Evolutionary conservation across 2,888 invertebrate species (phyloP), one percentile per base, ranked within the genome.

Genomic region (Anticlea derivata): DNA sequence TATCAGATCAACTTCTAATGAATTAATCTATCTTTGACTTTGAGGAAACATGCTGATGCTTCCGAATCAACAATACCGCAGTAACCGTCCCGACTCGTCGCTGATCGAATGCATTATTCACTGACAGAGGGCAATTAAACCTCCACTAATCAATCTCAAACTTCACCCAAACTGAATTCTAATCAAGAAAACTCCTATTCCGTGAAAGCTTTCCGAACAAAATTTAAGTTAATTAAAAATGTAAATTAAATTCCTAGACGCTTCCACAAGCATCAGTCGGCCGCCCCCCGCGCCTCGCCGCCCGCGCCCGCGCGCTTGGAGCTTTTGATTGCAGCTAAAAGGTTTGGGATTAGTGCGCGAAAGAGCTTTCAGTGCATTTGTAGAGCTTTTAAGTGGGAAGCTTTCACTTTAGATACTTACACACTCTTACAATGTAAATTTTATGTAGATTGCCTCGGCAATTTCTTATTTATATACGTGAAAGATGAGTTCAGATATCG

Each of bases 291-390:
- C 44, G 7, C 29, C 38, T 43, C 46, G 50, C 49, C 66, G 59
- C 43, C 24, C 43, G 31, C 26, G 58, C 66, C 67, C 74, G 75
- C 79, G 69, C 80, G 80, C 87, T 83, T 84, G 80, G 86, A 82
- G 89, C 90, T 89, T 90, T 90, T 90, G 90, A 90, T 90, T 91
- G 90, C 91, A 90, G 90, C 91, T 91, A 91, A 91, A 91, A 91
- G 89, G 90, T 88, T 88, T 87, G 89, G 86, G 87, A 88, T 87
- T 90, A 90, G 89, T 89, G 87, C 88, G 89, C 89, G 90, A 89
- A 87, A 90, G 89, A 90, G 91, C 90, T 90, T 90, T 90, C 90
- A 88, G 88, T 90, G 90, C 90, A 90, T 90, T 90, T 89, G 89
- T 89, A 88, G 89, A 90, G 90, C 89, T 90, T 90, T 90, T 89